Base-by-base conservation (phyloP, 2,113 vertebrate species). In the Percina caprodes region DNA sequence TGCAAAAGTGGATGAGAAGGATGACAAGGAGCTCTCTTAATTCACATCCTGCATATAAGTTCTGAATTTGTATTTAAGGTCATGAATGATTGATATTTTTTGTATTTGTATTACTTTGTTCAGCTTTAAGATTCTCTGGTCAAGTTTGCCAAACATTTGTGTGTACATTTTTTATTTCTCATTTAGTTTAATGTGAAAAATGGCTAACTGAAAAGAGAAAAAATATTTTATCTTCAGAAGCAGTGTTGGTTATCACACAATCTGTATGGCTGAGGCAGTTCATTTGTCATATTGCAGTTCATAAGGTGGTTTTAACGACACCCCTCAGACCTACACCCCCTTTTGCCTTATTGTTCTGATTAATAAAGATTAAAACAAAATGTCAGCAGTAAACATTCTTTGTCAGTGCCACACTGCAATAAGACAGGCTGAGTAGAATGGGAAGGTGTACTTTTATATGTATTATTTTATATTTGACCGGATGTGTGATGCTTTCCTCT, bases 281-380 rank as follows among this genome's bases (percentile, higher is more conserved):
- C 14, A 46, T 68, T 69, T 69, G 9, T 74, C 16, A 49, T 10
- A 8, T 65, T 66, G 19, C 66, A 59, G 49, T 80, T 63, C 39
- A 80, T 15, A 79, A 24, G 21, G 62, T 35, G 67, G 55, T 24
- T 30, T 58, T 23, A 42, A 39, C 4, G 13, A 19, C 39, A 75
- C 49, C 12, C 21, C 21, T 70, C 49, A 46, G 42, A 77, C 67
- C 62, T 0, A 3, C 23, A 7, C 46, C 23, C 52, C 6, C 35
- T 54, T 6, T 61, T 69, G 16, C 5, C 52, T 24, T 69, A 54
- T 69, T 83, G 71, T 19, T 74, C 45, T 19, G 10, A 39, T 63
- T 7, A 91, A 91, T 88, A 88, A 91, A 91, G 10, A 42, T 42
- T 83, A 35, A 54, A 54, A 42, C 19, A 19, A 58, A 74, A 10